Conservation (phyloP, 2,888 invertebrate species). For the Trichopria drosophilae region DNA sequence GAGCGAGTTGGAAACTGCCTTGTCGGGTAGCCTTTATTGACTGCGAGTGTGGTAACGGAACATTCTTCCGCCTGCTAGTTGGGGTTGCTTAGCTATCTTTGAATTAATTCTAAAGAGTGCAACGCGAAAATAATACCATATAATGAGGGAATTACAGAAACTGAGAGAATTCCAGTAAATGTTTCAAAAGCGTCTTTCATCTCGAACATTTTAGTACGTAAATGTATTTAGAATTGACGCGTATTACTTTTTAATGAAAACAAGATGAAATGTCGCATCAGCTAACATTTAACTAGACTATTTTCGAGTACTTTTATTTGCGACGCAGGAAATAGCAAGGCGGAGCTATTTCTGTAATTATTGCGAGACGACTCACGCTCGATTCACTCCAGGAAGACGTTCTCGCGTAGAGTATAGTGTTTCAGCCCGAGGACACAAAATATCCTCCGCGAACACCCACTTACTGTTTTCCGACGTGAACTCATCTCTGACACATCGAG, state of each 20-base stretch:
- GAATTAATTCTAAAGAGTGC: constrained; percentile 56
- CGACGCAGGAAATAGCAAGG: constrained; percentile 8
- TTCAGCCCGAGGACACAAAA: constrained; percentile 38
- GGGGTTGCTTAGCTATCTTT: constrained; percentile 51
- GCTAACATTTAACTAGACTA: too few relatives aligned
- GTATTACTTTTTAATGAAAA: too few relatives aligned
- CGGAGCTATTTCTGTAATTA: constrained; percentile 40
- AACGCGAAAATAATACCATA: too few relatives aligned
- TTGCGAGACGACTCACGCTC: constrained; percentile 37
- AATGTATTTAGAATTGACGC: too few relatives aligned
- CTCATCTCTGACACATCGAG: too few relatives aligned
- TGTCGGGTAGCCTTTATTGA: constrained; percentile 53
- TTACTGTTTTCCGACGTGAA: too few relatives aligned
- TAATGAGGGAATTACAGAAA: too few relatives aligned
- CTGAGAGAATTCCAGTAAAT: too few relatives aligned
- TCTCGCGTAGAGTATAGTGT: constrained; percentile 13
- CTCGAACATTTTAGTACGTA: too few relatives aligned
- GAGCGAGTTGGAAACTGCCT: constrained; percentile 52
- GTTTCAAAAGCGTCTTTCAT: too few relatives aligned
- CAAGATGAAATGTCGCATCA: too few relatives aligned
- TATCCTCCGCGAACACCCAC: constrained; percentile 34
- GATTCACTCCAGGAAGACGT: constrained; percentile 12
- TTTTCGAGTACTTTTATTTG: too few relatives aligned
- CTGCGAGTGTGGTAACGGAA: constrained; percentile 46
- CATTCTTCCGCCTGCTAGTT: constrained; percentile 38